These are phyloP conservation scores for Glyptemys insculpta DNA, from an alignment of 2,797 vertebrate species.

Conservation along the genomic window DNA sequence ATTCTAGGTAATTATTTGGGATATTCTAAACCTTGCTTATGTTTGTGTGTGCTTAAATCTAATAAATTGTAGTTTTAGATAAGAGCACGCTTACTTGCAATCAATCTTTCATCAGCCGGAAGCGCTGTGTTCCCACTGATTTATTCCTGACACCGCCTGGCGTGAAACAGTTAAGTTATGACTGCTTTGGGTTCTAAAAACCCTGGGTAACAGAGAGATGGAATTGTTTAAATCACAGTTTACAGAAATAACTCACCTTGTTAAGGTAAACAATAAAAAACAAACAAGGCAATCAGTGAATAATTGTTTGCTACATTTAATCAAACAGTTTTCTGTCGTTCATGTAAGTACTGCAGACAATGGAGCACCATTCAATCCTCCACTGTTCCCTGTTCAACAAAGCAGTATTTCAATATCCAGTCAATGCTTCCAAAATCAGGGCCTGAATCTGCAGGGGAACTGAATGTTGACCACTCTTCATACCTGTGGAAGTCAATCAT, in stretches of 20 bases:
- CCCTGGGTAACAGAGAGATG: too few species aligned
- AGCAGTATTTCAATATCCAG: background rate
- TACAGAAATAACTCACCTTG: background rate
- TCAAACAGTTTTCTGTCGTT: constrained; percentile 6
- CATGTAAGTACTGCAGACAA: background rate
- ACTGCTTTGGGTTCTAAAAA: too few species aligned
- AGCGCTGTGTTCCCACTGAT: too few species aligned
- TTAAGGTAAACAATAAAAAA: background rate
- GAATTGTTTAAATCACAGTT: background rate
- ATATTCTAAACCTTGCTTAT: too few species aligned
- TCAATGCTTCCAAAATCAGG: background rate
- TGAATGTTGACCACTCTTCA: background rate
- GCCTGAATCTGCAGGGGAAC: rapidly evolving
- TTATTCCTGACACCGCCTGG: too few species aligned
- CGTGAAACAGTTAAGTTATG: too few species aligned
- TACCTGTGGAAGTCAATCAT: background rate
- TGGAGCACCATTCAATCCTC: background rate
- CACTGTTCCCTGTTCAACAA: background rate
- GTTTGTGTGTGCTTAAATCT: too few species aligned
- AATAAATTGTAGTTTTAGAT: too few species aligned
- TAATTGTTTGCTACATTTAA: background rate
- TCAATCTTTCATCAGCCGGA: too few species aligned
- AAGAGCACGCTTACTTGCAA: too few species aligned
- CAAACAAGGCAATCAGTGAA: constrained; percentile 19
- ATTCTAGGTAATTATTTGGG: too few species aligned